Evolutionary conservation across 2,888 invertebrate genomes (phyloP).

Genomic region (Pheosia tremula): DNA sequence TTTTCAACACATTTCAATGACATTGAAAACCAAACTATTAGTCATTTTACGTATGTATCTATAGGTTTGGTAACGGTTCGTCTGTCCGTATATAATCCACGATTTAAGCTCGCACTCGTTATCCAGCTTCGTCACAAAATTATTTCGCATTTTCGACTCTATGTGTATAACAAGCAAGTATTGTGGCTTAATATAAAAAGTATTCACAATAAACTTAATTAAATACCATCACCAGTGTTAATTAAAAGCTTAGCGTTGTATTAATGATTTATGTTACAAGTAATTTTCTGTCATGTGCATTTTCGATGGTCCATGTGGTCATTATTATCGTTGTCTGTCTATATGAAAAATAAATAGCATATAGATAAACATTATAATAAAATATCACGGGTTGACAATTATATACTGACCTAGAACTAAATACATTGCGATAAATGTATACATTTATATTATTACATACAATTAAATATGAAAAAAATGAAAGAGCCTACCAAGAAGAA

Average conservation of each 20-base stretch:
- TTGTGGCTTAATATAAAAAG: constrained; percentile 44
- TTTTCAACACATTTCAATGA: constrained; percentile 58
- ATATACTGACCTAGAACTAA: not conserved
- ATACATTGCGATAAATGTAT: not conserved
- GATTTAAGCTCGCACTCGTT: constrained; percentile 35
- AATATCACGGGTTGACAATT: not conserved
- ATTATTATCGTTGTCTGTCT: constrained; percentile 20
- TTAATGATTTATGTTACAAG: constrained; percentile 41
- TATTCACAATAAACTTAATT: constrained; percentile 47
- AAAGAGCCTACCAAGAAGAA: no score
- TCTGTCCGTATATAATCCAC: constrained; percentile 13
- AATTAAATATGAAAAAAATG: not conserved
- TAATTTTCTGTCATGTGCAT: constrained; percentile 70
- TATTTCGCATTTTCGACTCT: constrained; percentile 55
- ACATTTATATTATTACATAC: not conserved
- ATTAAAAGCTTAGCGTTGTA: constrained; percentile 49
- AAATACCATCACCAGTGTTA: constrained; percentile 74
- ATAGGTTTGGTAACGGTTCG: not conserved
- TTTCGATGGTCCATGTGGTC: constrained; percentile 77
- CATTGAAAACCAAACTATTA: constrained; percentile 56
- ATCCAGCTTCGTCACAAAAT: constrained; percentile 18
- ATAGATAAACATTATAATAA: not conserved
- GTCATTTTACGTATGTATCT: constrained; percentile 11
- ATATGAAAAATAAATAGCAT: constrained; percentile 22
- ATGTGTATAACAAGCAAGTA: constrained; percentile 59